These are phyloP conservation scores for Toxostoma redivivum DNA, from an alignment of 2,113 vertebrate species.

Conservation along the genomic window DNA sequence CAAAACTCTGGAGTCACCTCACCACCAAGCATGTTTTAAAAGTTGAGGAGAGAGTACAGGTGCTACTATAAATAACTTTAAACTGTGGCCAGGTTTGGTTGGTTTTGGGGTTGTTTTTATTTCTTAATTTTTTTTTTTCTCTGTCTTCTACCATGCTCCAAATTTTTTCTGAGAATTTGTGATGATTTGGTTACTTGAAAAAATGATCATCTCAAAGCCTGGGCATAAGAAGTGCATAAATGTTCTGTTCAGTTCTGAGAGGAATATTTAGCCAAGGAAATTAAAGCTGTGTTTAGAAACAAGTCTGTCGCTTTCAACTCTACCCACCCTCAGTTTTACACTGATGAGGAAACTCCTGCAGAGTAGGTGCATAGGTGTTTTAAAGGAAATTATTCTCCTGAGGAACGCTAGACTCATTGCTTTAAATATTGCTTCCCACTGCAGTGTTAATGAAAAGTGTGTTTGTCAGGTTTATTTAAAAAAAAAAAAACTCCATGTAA, in stretches of 20 bases:
- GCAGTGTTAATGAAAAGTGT: not conserved
- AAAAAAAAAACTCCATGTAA: not conserved
- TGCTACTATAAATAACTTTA: not conserved
- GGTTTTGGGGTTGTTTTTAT: not conserved
- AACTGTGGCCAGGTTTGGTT: not conserved
- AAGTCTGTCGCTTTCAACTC: not conserved
- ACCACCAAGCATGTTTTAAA: not conserved
- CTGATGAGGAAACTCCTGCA: not conserved
- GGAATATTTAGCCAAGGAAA: not conserved
- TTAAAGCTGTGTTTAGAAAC: not conserved
- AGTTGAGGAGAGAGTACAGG: not conserved
- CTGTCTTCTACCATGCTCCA: rapidly evolving
- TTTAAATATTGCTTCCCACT: not conserved
- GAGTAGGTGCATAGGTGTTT: not conserved
- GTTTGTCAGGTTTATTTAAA: not conserved
- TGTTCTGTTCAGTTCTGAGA: not conserved
- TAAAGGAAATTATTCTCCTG: not conserved
- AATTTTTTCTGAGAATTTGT: not conserved
- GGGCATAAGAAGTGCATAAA: not conserved
- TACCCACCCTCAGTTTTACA: not conserved
- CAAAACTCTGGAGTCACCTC: not conserved
- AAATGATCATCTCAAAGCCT: not conserved
- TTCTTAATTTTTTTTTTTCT: not conserved
- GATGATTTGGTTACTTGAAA: not conserved
- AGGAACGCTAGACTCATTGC: not conserved